Conservation (phyloP, 1,140 invertebrate genomes). For the Caerostris extrusa region DNA sequence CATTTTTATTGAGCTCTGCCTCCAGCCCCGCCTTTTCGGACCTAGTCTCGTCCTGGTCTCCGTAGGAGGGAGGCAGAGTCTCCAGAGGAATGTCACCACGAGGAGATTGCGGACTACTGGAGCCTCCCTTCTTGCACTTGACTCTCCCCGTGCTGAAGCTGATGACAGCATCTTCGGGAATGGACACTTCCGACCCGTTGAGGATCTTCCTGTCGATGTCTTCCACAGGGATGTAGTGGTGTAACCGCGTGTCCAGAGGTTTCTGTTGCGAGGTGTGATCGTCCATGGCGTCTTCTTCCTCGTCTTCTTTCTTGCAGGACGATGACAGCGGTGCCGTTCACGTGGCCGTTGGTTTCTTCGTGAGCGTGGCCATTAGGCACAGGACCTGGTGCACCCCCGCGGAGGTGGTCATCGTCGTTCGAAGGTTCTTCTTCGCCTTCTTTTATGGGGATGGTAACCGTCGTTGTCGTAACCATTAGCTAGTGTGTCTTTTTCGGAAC, state of each 20-base stretch:
- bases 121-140: constrained; percentile 40
- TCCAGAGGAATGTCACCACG: constrained; percentile 49
- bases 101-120: constrained; percentile 2
- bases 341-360: constrained; percentile 31
- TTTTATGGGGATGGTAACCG: constrained; percentile 45
- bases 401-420: constrained; percentile 54
- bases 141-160: constrained; percentile 60
- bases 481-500: constrained; percentile 63
- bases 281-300: not conserved
- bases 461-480: constrained; percentile 69
- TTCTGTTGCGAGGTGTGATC: constrained; percentile 42
- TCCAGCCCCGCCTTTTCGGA: constrained; percentile 48
- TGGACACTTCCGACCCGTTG: constrained; percentile 46
- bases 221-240: constrained; percentile 59
- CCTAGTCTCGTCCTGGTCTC: constrained; percentile 2
- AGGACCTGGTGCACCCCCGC: constrained; percentile 40
- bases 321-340: not conserved
- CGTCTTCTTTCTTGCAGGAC: constrained; percentile 36
- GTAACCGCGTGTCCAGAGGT: constrained; percentile 67
- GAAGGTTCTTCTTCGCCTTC: constrained; percentile 51
- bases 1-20: constrained; percentile 67
- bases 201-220: constrained; percentile 67
- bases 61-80: constrained; percentile 29
- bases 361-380: constrained; percentile 50
- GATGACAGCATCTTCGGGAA: constrained; percentile 67